These are phyloP conservation scores for Drosophila rufa DNA, from an alignment of 1,140 invertebrate species.

Conservation along the genomic window DNA sequence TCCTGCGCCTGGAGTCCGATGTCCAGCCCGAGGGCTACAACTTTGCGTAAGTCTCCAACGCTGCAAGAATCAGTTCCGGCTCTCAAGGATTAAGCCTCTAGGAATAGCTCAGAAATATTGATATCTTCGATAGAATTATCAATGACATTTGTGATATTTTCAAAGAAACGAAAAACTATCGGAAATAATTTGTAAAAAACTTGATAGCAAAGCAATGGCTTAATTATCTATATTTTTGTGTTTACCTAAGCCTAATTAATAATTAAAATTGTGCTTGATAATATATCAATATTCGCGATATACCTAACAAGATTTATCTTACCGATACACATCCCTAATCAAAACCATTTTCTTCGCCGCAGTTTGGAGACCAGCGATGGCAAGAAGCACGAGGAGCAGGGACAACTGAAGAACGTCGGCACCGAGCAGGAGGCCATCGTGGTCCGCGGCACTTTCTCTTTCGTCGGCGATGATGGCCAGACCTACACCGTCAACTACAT, in stretches of 20 bases:
- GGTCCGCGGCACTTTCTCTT: slow-evolving; percentile 88
- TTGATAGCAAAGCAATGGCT: background rate
- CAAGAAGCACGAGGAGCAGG: slow-evolving; percentile 67
- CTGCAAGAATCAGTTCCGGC: no score
- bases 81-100: background rate
- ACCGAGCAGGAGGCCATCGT: slow-evolving; percentile 84
- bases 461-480: slow-evolving; percentile 88
- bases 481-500: slow-evolving; percentile 89
- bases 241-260: background rate
- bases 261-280: background rate
- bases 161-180: background rate
- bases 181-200: background rate
- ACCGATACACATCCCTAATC: background rate
- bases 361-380: slow-evolving; percentile 79
- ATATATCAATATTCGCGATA: background rate
- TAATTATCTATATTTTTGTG: no score
- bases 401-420: slow-evolving; percentile 68
- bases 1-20: slow-evolving; percentile 84
- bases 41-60: slow-evolving; percentile 85
- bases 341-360: slow-evolving; percentile 13
- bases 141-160: background rate
- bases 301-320: no score
- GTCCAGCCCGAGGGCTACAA: slow-evolving; percentile 86
- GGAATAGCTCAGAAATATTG: background rate
- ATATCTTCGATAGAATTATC: background rate